phyloP scores from a whole-genome alignment of 2,888 invertebrate species.

The Chironomus tentans region DNA sequence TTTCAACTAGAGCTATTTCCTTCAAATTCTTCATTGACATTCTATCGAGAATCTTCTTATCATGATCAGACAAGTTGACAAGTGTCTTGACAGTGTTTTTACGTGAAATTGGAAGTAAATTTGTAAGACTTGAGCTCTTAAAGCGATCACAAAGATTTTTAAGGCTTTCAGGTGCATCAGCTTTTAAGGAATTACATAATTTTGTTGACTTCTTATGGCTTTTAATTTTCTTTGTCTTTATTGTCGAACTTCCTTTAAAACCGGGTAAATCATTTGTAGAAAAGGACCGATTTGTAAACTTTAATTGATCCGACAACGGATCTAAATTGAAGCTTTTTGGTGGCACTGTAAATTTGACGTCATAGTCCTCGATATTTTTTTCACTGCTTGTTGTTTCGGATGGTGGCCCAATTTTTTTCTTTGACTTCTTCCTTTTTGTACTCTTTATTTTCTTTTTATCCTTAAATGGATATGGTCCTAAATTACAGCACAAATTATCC shows the following conservation, averaged over 20 bases:
- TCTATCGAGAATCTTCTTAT: constrained; percentile 41
- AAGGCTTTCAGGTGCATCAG: constrained; percentile 9
- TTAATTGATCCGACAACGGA: constrained; percentile 17
- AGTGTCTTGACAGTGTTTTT: neutral
- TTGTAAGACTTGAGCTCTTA: constrained; percentile 23
- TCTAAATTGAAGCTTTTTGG: constrained; percentile 15
- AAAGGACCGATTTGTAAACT: constrained; percentile 11
- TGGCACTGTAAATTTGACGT: neutral
- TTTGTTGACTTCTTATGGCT: constrained; percentile 8
- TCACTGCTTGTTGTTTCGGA: neutral
- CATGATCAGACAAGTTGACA: constrained; percentile 35
- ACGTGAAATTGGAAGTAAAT: constrained; percentile 14
- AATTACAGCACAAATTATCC: constrained; percentile 18
- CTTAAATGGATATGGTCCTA: neutral
- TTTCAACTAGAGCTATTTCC: constrained; percentile 36
- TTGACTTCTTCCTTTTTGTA: constrained; percentile 21
- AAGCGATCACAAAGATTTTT: constrained; percentile 15
- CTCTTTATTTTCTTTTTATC: constrained; percentile 7
- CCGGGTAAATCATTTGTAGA: constrained; percentile 21
- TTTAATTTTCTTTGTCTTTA: constrained; percentile 15
- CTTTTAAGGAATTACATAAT: neutral
- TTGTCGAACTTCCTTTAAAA: neutral
- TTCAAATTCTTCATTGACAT: constrained; percentile 40
- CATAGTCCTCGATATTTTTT: neutral
- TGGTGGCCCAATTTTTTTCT: constrained; percentile 17